These are phyloP conservation scores for Cochlearius cochlearius DNA, from an alignment of 2,113 vertebrate genomes.

Conservation along the genomic window DNA sequence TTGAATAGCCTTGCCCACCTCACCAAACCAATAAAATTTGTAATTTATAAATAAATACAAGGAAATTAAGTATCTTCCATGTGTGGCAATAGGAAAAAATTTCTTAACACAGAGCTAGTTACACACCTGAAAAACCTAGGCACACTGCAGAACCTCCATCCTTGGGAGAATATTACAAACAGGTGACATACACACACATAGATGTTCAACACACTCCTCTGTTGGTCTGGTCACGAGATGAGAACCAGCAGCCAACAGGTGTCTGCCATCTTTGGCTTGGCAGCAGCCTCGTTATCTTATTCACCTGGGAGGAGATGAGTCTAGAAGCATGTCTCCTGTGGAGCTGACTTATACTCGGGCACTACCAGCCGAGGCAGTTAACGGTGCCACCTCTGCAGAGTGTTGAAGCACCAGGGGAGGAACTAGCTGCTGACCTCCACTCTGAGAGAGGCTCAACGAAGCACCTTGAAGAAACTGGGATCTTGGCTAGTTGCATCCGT, in stretches of 20 bases:
- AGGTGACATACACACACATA: not conserved
- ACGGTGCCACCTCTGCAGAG: accelerated
- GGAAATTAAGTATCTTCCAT: not conserved
- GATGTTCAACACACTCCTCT: accelerated
- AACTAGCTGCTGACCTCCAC: not conserved
- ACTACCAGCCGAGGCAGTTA: accelerated
- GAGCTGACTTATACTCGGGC: accelerated
- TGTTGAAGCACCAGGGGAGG: accelerated
- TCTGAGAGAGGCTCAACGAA: not conserved
- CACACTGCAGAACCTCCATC: not conserved
- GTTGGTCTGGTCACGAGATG: not conserved
- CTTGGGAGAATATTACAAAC: not conserved
- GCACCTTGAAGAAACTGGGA: not conserved
- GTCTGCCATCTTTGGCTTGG: not conserved
- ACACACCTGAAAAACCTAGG: not conserved
- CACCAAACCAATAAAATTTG: not conserved
- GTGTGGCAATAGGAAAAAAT: accelerated
- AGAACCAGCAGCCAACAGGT: not conserved
- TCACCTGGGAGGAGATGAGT: accelerated
- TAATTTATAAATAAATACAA: not conserved
- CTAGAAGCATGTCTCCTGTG: accelerated
- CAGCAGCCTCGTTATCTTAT: accelerated
- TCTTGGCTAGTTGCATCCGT: accelerated
- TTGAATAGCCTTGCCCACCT: not conserved
- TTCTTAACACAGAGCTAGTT: not conserved